Percentiles rank a stretch among this genome's conserved stretches.
Evolutionary conservation across 1,140 invertebrate species (phyloP).

Genomic region (Acyrthosiphon pisum): DNA sequence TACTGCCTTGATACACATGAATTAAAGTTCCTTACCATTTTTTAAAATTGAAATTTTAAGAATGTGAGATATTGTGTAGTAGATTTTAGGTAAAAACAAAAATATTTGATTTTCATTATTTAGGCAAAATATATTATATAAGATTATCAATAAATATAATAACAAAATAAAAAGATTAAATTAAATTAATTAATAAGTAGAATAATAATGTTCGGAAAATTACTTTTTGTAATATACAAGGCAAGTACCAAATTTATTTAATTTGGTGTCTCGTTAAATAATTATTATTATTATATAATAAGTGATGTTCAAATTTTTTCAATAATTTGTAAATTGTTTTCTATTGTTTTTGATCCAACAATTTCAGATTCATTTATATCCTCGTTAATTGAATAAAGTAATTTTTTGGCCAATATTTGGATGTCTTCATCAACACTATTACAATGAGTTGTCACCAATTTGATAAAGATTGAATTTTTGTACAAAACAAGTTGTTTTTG

Average conservation of each 20-base stretch:
- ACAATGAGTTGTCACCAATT: background rate
- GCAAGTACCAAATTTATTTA: background rate
- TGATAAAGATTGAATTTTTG: slow-evolving; percentile 17
- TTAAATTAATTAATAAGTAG: no score
- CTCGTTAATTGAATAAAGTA: slow-evolving; percentile 12
- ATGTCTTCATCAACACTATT: slow-evolving; percentile 19
- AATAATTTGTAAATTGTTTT: background rate
- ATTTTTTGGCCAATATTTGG: background rate
- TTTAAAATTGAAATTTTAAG: no score
- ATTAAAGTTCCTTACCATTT: no score
- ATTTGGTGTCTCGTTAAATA: background rate
- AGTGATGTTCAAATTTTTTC: background rate
- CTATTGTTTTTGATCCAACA: background rate
- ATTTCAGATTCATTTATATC: background rate
- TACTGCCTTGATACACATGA: no score
- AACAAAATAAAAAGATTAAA: no score
- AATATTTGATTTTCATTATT: no score
- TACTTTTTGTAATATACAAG: background rate
- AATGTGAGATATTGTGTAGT: no score
- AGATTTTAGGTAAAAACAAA: no score
- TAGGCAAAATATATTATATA: no score
- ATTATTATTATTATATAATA: background rate
- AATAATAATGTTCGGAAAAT: no score
- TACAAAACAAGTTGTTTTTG: slow-evolving; percentile 23
- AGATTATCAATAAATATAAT: no score